Conservation (phyloP, 1,140 invertebrate genomes). For the Metopolophium dirhodum region DNA sequence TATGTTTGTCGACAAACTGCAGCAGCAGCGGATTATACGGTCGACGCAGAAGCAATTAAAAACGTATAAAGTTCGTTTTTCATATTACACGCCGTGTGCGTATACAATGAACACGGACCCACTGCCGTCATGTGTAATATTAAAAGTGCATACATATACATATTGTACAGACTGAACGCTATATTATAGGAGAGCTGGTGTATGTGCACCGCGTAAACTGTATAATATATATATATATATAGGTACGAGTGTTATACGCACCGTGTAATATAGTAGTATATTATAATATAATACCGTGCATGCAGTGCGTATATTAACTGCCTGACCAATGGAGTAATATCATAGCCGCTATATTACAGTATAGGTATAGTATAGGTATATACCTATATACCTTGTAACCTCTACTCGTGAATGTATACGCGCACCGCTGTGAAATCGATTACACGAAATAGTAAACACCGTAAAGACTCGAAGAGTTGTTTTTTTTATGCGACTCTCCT, state of each 20-base stretch:
- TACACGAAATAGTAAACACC: conserved; percentile 30
- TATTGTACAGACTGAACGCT: background rate
- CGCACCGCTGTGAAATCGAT: conserved; percentile 35
- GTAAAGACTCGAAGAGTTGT: conserved; percentile 1
- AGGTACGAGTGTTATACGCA: background rate
- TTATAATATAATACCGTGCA: background rate
- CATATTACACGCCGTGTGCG: background rate
- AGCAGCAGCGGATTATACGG: background rate
- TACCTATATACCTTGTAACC: too few species aligned
- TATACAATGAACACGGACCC: background rate
- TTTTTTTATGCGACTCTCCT: conserved; percentile 24
- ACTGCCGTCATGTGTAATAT: background rate
- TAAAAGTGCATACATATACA: too few species aligned
- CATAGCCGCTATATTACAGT: background rate
- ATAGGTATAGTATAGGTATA: too few species aligned
- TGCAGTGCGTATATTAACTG: background rate
- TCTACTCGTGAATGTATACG: background rate
- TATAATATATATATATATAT: too few species aligned
- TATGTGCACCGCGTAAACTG: background rate
- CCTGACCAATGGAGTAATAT: background rate
- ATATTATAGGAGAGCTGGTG: background rate
- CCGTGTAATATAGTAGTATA: background rate
- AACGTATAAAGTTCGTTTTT: background rate
- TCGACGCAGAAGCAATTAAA: conserved; percentile 2
- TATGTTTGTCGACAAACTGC: background rate